Evolutionary conservation across 2,113 vertebrate genomes (phyloP), one percentile per base, ranked within the genome.

Genomic region (Colistium nudipinnis): DNA sequence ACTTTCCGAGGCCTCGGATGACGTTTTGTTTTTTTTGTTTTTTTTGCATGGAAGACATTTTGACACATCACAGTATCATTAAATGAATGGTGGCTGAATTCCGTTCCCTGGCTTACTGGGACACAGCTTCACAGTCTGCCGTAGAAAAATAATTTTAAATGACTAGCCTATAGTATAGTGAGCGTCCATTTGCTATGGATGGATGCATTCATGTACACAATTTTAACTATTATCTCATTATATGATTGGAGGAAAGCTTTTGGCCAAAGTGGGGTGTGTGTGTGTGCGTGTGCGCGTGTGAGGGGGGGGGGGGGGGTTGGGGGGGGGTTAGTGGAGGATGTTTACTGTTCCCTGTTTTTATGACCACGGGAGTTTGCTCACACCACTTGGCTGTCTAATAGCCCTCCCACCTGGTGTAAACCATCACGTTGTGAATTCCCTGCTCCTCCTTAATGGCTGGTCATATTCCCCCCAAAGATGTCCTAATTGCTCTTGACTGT

Each of bases 401-500:
- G 69, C 65, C n/a, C 78, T 85, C 75, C 81, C 84, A 84, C 82
- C 85, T 83, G 75, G 78, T 45, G 43, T 67, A 74, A 85, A 83
- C 57, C 70, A 70, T 78, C 73, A 38, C 82, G 67, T 76, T 79
- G 67, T 66, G 71, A 45, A 66, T 45, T 76, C 62, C 63, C 49
- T 61, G 62, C 75, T 70, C 65, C 76, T 83, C 75, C 70, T 77
- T 91, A 90, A 89, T 85, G 75, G 79, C 72, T 45, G 62, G 74
- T 81, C 65, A 80, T 81, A n/a, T 87, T 87, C 64, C 55, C 49
- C 76, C 72, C 38, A 72, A 80, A 87, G 61, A 84, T 72, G 60
- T 69, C 61, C 36, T 84, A 87, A 91, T 91, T 81, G 84, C 83
- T 74, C 76, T 80, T 63, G 59, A 82, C 55, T 75, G 75, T 67